phyloP scores from a whole-genome alignment of 2,113 vertebrate genomes.

The Choloepus hoffmanni region DNA sequence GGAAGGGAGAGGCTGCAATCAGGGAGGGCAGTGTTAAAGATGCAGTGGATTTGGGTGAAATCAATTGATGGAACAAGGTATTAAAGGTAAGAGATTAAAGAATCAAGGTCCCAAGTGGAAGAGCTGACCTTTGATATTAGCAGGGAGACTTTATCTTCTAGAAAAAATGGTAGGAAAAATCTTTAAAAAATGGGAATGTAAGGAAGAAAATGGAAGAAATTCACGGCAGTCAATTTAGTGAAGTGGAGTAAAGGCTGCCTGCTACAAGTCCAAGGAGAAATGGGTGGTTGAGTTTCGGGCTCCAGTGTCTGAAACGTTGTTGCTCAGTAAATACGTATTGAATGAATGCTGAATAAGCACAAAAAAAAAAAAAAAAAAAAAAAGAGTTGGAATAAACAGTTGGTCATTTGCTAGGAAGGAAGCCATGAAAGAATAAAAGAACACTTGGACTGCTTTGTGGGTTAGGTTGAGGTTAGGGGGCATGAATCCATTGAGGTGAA shows the following conservation, averaged over 20 bases:
- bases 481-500: conserved; percentile 8
- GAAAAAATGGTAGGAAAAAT: neutral
- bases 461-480: conserved; percentile 55
- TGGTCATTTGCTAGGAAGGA: conserved; percentile 52
- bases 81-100: neutral
- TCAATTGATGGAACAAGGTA: neutral
- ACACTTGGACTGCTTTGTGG: conserved; percentile 21
- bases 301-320: neutral
- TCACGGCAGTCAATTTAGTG: neutral
- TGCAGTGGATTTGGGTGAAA: neutral
- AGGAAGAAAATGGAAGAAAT: neutral
- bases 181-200: neutral
- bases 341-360: neutral
- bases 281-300: neutral
- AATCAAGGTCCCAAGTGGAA: neutral
- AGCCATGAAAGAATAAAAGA: conserved; percentile 42
- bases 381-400: neutral
- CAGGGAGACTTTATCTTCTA: neutral
- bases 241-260: neutral
- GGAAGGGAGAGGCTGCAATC: neutral
- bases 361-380: rapidly evolving
- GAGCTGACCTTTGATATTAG: neutral
- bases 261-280: neutral
- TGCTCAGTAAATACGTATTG: neutral
- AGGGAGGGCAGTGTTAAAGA: neutral